Base-by-base conservation (phyloP, 2,797 vertebrate genomes). In the Ambastaia sidthimunki region DNA sequence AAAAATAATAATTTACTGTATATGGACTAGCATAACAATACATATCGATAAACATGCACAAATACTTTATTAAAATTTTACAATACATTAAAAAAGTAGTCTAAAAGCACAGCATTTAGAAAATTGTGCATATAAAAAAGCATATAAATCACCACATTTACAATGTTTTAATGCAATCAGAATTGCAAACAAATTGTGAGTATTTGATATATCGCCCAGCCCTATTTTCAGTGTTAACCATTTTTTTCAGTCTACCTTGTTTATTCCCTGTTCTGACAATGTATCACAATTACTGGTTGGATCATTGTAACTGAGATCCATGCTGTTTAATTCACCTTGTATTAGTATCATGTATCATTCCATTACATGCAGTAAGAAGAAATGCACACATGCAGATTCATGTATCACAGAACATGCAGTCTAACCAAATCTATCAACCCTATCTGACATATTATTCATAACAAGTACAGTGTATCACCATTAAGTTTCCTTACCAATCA, bases 351-450 rank as follows among this genome's bases (percentile, higher is more conserved):
- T 48, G 16, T 15, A 31, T 74, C 18, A 74, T 59, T 59, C 9
- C 69, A 23, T 55, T 59, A 28, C 79, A 82, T 66, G 76, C 69
- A 77, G 63, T 9, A 23, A 11, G 12, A 50, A 70, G n/a, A n/a
- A n/a, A 19, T 55, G 47, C 59, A 59, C 23, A 66, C 57, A 81
- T 82, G 76, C 82, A 81, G 50, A 70, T 59, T 55, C 25, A 60
- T 25, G 52, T 63, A 78, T 60, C 28, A 59, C 55, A 21, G 34
- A 19, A 37, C 76, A 79, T 82, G 80, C 72, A 31, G 12, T 28
- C 63, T 60, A 63, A 74, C 28, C 31, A 47, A n/a, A 73, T 37
- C 25, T 3, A 31, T 54, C 21, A 1, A 25, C 78, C 13, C 28
- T 60, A 31, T 62, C 12, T 54, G 18, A 54, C 48, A 59, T 12